Evolutionary conservation across 2,888 invertebrate species (phyloP).

Genomic region (Melanophora roralis): DNA sequence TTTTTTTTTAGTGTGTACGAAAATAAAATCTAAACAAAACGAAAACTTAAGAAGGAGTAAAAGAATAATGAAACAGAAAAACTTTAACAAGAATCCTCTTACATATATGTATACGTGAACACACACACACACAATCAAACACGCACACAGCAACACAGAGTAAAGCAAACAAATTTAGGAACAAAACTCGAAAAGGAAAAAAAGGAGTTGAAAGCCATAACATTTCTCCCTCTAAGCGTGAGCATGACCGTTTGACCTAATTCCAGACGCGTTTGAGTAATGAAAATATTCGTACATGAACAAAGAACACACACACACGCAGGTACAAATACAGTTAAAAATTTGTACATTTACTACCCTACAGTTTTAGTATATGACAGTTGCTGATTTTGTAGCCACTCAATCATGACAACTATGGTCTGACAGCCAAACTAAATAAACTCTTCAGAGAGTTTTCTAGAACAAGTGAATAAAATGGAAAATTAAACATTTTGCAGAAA

Average conservation of each 20-base stretch:
- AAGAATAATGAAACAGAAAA: constrained; percentile 20
- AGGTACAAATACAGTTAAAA: not conserved
- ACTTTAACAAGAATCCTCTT: not conserved
- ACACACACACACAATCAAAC: not conserved
- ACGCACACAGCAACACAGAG: not conserved
- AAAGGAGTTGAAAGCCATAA: constrained; percentile 57
- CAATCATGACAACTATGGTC: too few species aligned
- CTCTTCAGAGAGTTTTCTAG: too few species aligned
- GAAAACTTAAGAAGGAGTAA: constrained; percentile 6
- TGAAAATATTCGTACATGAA: constrained; percentile 69
- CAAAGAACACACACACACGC: constrained; percentile 29
- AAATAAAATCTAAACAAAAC: constrained; percentile 15
- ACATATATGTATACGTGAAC: not conserved
- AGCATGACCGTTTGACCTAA: constrained; percentile 77
- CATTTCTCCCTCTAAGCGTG: constrained; percentile 63
- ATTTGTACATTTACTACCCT: not conserved
- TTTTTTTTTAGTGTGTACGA: constrained; percentile 43
- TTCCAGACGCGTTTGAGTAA: constrained; percentile 69
- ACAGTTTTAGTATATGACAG: too few species aligned
- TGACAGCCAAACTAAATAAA: too few species aligned
- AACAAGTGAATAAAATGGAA: too few species aligned
- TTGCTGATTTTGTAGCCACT: too few species aligned
- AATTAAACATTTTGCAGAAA: too few species aligned
- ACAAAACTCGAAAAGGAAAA: constrained; percentile 44
- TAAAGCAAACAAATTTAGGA: not conserved